Base-by-base conservation (phyloP, 2,888 invertebrate species). In the Sericinus montela region DNA sequence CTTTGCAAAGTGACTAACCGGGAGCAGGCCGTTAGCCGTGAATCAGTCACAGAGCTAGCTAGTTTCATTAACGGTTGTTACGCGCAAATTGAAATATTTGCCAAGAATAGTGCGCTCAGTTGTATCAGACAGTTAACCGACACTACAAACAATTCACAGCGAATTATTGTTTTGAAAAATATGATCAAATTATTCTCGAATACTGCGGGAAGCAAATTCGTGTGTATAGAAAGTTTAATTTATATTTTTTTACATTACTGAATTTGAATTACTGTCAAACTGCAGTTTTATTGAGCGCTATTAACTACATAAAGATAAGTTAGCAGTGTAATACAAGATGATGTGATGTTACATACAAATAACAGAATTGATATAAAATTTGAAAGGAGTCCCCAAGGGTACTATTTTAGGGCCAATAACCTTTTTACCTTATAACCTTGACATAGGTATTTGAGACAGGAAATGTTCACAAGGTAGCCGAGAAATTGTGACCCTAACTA, bases 51-150 rank as follows among this genome's bases (percentile, higher is more conserved):
- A 15, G 35, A 35, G 35, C 35, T 14, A 9, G 32, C 19, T 5
- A 11, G 30, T 19, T 29, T 25, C 42, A 43, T 43, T 43, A 43
- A 25, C 43, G 43, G 37, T 37, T 25, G 34, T 9, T 7, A 8
- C 34, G 14, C 32, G 42, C 42, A 34, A 34, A 42, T 42, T 42
- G 32, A 32, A 42, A 34, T 42, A 14, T 34, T 34, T 34, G 42
- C 42, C 2, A 25, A 43, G 34, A 43, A 34, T 14, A 34, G 34
- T 35, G 15, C 23, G 9, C 8, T 16, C 16, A n/a, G 11, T 3
- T 16, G 13, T 10, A 0, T 10, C 32, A 11, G 11, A 32, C 32
- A 25, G 25, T 25, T 25, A 19, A 19, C 19, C 19, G 19, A 25
- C 25, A 25, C 25, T 25, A 8, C 25, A 25, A 25, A 25, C 25